phyloP scores from a whole-genome alignment of 2,888 invertebrate species.

The Epirrhoe tristata region DNA sequence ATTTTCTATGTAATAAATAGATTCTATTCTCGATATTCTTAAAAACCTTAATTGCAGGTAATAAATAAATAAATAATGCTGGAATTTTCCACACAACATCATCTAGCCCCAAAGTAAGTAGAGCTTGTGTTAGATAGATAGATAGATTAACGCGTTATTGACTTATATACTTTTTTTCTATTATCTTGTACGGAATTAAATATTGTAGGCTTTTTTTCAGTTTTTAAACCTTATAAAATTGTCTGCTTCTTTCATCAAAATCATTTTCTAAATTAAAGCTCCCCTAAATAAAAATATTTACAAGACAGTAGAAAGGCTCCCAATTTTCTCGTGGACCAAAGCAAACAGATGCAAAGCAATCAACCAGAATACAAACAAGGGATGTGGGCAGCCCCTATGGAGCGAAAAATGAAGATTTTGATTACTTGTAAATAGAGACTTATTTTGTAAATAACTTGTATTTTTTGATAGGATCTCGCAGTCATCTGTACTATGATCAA shows the following conservation, averaged over 20 bases:
- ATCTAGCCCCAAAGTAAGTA: no score
- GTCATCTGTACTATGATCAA: no score
- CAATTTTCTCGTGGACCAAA: conserved; percentile 43
- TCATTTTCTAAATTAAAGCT: conserved; percentile 25
- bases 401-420: conserved; percentile 44
- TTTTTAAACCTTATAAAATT: neutral
- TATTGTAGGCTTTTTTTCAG: neutral
- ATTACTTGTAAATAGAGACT: conserved; percentile 40
- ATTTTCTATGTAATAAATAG: no score
- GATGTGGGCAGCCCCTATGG: conserved; percentile 33
- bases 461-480: conserved; percentile 7
- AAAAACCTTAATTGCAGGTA: no score
- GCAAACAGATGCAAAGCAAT: conserved; percentile 45
- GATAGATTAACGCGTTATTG: no score
- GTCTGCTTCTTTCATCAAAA: neutral
- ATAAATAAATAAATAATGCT: no score
- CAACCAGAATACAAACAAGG: conserved; percentile 42
- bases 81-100: no score
- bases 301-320: conserved; percentile 35
- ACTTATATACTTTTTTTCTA: no score
- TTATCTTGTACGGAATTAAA: no score
- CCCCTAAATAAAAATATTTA: conserved; percentile 42
- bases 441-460: conserved; percentile 19
- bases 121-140: no score
- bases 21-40: no score